phyloP scores from a whole-genome alignment of 2,113 vertebrate species.

The Trichomycterus rosablanca region DNA sequence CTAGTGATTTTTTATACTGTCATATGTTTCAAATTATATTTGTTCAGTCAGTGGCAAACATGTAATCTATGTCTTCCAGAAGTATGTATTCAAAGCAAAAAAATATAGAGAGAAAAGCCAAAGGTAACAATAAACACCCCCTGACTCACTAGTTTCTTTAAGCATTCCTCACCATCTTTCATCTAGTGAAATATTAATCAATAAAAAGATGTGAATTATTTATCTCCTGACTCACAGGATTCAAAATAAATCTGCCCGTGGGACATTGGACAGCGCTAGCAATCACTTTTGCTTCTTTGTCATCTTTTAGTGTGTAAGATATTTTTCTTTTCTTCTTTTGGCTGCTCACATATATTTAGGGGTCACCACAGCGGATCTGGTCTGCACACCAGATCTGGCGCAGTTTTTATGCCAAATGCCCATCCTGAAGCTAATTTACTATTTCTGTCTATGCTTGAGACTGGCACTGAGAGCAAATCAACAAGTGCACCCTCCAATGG shows the following conservation, averaged over 20 bases:
- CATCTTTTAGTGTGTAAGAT: neutral
- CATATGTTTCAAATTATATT: too few species aligned
- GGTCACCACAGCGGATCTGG: neutral
- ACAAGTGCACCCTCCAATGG: too few species aligned
- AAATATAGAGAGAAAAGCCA: slow-evolving; percentile 43
- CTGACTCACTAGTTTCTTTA: slow-evolving; percentile 41
- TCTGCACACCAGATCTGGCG: neutral
- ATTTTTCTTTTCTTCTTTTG: neutral
- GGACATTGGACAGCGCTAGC: neutral
- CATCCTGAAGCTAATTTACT: too few species aligned
- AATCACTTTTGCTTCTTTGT: slow-evolving; percentile 12
- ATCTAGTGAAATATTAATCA: slow-evolving; percentile 53
- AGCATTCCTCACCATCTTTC: slow-evolving; percentile 37
- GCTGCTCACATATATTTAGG: neutral
- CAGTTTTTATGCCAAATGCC: too few species aligned
- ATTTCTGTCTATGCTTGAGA: too few species aligned
- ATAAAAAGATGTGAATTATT: slow-evolving; percentile 56
- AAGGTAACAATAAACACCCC: slow-evolving; percentile 45
- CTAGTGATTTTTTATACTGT: too few species aligned
- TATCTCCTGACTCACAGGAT: slow-evolving; percentile 38
- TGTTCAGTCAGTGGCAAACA: slow-evolving; percentile 3
- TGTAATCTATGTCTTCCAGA: slow-evolving; percentile 1
- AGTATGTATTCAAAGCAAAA: slow-evolving; percentile 8
- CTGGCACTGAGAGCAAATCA: too few species aligned
- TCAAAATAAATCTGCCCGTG: slow-evolving; percentile 31